phyloP scores from a whole-genome alignment of 2,888 invertebrate species.

The Cephus pygmeus region DNA sequence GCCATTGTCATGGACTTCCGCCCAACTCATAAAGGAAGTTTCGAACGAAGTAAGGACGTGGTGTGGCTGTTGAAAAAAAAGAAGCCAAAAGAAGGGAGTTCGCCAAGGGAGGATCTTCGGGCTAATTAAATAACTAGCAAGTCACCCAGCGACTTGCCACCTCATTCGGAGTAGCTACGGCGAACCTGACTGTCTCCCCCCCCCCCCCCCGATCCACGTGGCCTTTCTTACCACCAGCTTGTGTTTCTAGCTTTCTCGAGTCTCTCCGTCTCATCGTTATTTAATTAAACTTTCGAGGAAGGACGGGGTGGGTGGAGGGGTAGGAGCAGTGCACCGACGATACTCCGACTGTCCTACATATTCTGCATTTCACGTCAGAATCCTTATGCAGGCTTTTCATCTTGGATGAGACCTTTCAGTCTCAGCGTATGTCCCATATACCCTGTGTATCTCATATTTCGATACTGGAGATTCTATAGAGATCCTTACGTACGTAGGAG shows the following conservation, averaged over 20 bases:
- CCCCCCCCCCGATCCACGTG: conserved; percentile 34
- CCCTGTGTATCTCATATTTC: neutral
- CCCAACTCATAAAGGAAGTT: conserved; percentile 29
- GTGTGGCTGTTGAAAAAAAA: conserved; percentile 34
- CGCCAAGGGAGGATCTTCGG: conserved; percentile 53
- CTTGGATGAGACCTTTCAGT: neutral
- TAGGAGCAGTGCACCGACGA: conserved; percentile 6
- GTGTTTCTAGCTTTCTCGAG: conserved; percentile 45
- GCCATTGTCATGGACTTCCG: neutral
- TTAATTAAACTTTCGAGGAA: conserved; percentile 57
- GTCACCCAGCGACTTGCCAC: conserved; percentile 61
- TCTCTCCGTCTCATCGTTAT: conserved; percentile 41
- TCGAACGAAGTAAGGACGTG: neutral
- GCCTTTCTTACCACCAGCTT: conserved; percentile 42
- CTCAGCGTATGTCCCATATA: neutral
- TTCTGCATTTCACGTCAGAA: neutral
- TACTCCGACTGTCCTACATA: conserved; percentile 9
- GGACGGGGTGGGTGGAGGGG: conserved; percentile 10
- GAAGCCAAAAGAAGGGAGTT: conserved; percentile 32
- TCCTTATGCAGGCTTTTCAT: neutral
- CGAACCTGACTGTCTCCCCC: conserved; percentile 26
- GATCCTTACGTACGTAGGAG: neutral
- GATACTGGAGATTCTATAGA: neutral
- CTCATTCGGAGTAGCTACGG: conserved; percentile 34
- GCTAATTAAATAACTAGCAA: conserved; percentile 63